These are phyloP conservation scores for Crematogaster levior DNA, from an alignment of 2,888 invertebrate species.

Conservation along the genomic window DNA sequence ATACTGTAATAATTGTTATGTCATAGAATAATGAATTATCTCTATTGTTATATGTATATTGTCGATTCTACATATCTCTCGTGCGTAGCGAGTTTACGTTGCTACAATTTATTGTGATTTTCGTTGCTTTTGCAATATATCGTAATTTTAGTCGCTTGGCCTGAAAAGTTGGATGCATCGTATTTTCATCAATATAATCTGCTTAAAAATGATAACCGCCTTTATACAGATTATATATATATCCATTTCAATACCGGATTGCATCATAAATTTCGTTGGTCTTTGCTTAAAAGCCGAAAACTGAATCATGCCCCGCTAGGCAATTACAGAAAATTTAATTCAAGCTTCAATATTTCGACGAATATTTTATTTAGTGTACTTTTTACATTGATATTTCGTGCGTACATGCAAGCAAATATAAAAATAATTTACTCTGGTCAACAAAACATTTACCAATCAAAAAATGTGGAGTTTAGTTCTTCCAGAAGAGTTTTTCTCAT, in stretches of 20 bases:
- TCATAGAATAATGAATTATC: constrained; percentile 38
- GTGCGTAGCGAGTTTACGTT: background rate
- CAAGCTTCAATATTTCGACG: constrained; percentile 30
- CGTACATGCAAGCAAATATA: background rate
- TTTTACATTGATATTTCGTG: constrained; percentile 24
- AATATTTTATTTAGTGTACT: constrained; percentile 26
- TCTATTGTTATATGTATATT: constrained; percentile 25
- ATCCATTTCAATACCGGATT: constrained; percentile 38
- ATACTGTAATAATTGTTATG: constrained; percentile 37
- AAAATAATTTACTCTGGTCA: constrained; percentile 6
- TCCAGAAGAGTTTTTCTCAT: background rate
- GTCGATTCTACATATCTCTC: constrained; percentile 6
- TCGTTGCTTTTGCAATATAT: constrained; percentile 26
- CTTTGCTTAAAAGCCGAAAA: constrained; percentile 48
- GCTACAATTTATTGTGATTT: constrained; percentile 40
- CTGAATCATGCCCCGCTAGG: constrained; percentile 11
- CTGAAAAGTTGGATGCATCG: constrained; percentile 36
- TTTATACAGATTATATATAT: constrained; percentile 22
- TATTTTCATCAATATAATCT: constrained; percentile 53
- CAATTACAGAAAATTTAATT: constrained; percentile 35
- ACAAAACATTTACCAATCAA: constrained; percentile 13
- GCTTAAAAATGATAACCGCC: constrained; percentile 53
- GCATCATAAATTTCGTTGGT: constrained; percentile 49
- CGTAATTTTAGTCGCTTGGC: constrained; percentile 39
- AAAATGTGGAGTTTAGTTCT: background rate